Percentiles rank a stretch among this genome's conserved stretches.
Evolutionary conservation across 2,888 invertebrate genomes (phyloP).

Genomic region (Xiphydria camelus): DNA sequence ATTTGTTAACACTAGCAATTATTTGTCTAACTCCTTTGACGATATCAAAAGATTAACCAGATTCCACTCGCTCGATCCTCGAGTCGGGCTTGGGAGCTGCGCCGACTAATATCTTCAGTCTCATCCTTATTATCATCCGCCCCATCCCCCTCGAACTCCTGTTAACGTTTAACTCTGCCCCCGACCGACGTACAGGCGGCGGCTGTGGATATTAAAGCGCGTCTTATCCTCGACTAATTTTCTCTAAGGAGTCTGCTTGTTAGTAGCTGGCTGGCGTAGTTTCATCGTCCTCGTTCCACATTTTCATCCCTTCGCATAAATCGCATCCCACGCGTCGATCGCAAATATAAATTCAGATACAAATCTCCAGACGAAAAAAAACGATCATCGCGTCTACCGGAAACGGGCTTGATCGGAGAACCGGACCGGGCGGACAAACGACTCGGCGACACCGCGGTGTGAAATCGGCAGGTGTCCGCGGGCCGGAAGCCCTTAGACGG

Average conservation of each 20-base stretch:
- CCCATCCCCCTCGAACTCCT: slow-evolving; percentile 9
- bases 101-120: slow-evolving; percentile 53
- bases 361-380: no score
- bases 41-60: slow-evolving; percentile 51
- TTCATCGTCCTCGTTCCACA: no score
- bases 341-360: no score
- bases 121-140: slow-evolving; percentile 51
- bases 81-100: slow-evolving; percentile 34
- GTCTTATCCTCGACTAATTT: slow-evolving; percentile 45
- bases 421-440: no score
- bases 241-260: no score
- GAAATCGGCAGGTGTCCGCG: slow-evolving; percentile 46
- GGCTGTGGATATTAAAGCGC: slow-evolving; percentile 45
- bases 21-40: no score
- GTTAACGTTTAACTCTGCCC: slow-evolving; percentile 24
- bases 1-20: no score
- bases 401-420: no score
- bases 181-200: slow-evolving; percentile 25
- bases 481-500: slow-evolving; percentile 54
- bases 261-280: no score
- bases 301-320: no score
- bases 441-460: background rate
- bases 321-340: no score
- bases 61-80: slow-evolving; percentile 27
- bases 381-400: no score